A percentile compares a stretch with the other conserved stretches of the same genome.
Conservation (phyloP, 1,140 invertebrate genomes). For the Eurosta solidaginis region DNA sequence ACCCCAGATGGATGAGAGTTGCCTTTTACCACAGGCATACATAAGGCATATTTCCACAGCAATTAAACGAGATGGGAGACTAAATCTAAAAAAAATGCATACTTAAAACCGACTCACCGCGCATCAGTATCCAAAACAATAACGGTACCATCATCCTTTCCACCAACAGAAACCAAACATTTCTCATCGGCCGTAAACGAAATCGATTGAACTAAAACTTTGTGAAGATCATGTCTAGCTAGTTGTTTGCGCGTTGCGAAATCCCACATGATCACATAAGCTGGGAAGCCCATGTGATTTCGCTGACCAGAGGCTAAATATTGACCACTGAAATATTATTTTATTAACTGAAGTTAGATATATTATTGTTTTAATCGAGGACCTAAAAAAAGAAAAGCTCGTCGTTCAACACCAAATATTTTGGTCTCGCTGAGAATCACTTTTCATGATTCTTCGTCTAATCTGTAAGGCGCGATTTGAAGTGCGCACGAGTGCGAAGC, state of each 20-base stretch:
- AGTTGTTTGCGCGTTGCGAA: conserved; percentile 69
- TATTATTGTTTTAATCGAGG: background rate
- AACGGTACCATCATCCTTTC: conserved; percentile 83
- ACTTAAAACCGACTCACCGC: conserved; percentile 52
- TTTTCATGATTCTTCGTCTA: background rate
- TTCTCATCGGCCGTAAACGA: conserved; percentile 79
- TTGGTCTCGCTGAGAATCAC: background rate
- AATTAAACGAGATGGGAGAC: too few relatives aligned
- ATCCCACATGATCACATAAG: conserved; percentile 86
- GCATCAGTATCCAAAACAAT: conserved; percentile 74
- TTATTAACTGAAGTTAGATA: background rate
- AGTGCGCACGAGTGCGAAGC: too few relatives aligned
- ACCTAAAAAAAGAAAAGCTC: background rate
- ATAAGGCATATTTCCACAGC: too few relatives aligned
- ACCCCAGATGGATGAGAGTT: too few relatives aligned
- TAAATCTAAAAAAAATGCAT: background rate
- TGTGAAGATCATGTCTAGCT: conserved; percentile 79
- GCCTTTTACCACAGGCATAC: too few relatives aligned
- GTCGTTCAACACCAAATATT: background rate
- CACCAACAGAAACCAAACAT: conserved; percentile 84
- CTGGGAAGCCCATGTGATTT: conserved; percentile 89
- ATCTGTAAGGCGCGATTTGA: background rate
- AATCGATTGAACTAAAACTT: conserved; percentile 81
- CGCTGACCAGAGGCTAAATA: conserved; percentile 87
- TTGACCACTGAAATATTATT: conserved; percentile 66